Evolutionary conservation across 2,113 vertebrate species (phyloP), one percentile per base, ranked within the genome.

Genomic region (Hemiscyllium ocellatum): DNA sequence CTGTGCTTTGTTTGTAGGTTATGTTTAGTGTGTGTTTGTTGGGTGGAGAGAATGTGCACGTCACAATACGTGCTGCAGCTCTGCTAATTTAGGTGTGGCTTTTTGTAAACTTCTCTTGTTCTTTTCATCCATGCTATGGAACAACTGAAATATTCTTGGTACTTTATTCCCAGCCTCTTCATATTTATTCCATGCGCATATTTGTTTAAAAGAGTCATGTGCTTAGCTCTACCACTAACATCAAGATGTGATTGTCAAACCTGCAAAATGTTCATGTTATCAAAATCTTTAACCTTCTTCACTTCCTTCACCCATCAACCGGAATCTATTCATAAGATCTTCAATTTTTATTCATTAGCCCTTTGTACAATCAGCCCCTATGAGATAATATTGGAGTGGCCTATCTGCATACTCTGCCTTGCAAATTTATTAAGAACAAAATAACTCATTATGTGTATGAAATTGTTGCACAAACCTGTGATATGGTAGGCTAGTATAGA

Each of bases 41-140:
- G 78, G n/a, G 78, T 42, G 78, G 78, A 17, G 78, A 42, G n/a
- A n/a, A 83, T n/a, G n/a, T 1, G n/a, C 4, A 42, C n/a, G 42
- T 37, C 4, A n/a, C n/a, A 83, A 17, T 42, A 83, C 33, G n/a
- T 83, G 78, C 78, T 37, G 3, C 78, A 83, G n/a, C n/a, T 42
- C n/a, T 83, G 78, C n/a, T 83, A 83, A 83, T 37, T 83, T 83
- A 83, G 78, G 78, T 42, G n/a, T 42, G 78, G 78, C n/a, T 83
- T 1, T 37, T 83, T 83, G 15, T 83, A 83, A 37, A 83, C 15
- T 17, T 83, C 37, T 52, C 47, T 52, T 22, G 5, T 22, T 42
- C 22, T 26, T 52, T 52, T 10, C 24, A 10, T 26, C 47, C 7
- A 5, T 29, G 85, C 26, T 13, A 2, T 52, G 2, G 85, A 52